Evolutionary conservation across 2,797 vertebrate genomes (phyloP), one percentile per base, ranked within the genome.

Genomic region (Arnoldichthys spilopterus): DNA sequence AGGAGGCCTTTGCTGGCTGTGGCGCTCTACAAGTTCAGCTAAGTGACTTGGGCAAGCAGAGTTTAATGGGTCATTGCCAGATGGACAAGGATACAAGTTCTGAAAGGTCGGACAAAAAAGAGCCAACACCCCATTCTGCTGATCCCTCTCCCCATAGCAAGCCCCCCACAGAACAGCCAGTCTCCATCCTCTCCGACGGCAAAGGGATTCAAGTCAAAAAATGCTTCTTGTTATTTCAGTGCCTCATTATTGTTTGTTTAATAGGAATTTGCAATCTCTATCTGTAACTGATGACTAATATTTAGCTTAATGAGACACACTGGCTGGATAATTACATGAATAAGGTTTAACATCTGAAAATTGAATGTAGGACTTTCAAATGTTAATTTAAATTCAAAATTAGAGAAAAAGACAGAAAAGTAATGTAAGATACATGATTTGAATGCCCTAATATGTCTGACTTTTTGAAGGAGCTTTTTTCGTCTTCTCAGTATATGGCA

Each of bases 71-170:
- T 84, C 82, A 86, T 58, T 26, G 8, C 47, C 24, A 2, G 53
- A 76, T 82, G 74, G 62, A 88, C 85, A 86, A 77, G 69, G 76
- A 74, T 40, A 67, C 75, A 74, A 78, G 75, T 79, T 82, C 37
- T 74, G 72, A 85, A 87, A 88, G 86, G 85, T 88, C 81, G 87
- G 76, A 68, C 54, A 37, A 75, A 64, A 73, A 70, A 69, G 64
- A 80, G 66, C 73, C 68, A 30, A 4, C 18, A 75, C 72, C 72
- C 49, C 54, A 58, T 51, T 59, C 73, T 70, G 66, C 69, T 59
- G 79, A 45, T 82, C 43, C n/a, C 26, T 7, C 24, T 15, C 13
- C 58, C 67, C 56, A 74, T 72, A 68, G 47, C 18, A 69, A 73
- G 43, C 70, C 59, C 71, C 32, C 32, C 3, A 37, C 11, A 77